These are phyloP conservation scores for Lathamus discolor DNA, from an alignment of 2,113 vertebrate species.

Conservation along the genomic window DNA sequence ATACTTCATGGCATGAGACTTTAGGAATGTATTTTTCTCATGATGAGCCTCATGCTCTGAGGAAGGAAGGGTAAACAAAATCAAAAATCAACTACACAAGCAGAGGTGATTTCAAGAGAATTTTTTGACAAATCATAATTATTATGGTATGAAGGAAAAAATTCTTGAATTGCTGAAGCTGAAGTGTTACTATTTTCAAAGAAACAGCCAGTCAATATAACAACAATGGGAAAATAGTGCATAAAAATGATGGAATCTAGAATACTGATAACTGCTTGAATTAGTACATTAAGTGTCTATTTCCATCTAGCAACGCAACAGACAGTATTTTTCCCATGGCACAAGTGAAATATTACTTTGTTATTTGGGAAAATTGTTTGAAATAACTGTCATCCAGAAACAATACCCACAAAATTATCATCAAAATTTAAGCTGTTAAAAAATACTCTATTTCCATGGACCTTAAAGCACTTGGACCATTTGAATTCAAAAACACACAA, in stretches of 20 bases:
- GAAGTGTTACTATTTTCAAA: not conserved
- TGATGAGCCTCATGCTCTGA: not conserved
- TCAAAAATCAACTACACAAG: not conserved
- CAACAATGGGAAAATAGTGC: not conserved
- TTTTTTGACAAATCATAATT: not conserved
- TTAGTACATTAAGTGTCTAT: not conserved
- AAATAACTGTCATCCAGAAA: not conserved
- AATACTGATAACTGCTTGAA: not conserved
- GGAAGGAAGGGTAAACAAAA: not conserved
- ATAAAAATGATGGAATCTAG: not conserved
- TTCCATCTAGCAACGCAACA: not conserved
- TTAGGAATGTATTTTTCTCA: not conserved
- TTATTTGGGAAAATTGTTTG: not conserved
- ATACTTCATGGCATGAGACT: not conserved
- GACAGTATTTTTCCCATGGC: not conserved
- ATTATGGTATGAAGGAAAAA: not conserved
- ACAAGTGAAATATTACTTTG: not conserved
- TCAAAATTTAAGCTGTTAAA: not conserved
- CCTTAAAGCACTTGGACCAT: not conserved
- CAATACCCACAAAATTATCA: not conserved
- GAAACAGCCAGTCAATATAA: not conserved
- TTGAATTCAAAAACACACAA: not conserved
- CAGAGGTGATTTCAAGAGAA: not conserved
- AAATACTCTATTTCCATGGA: not conserved
- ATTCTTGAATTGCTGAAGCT: not conserved